Percentiles rank a stretch among this genome's conserved stretches.
These are phyloP conservation scores for Protobothrops flavoviridis DNA, from an alignment of 2,113 vertebrate genomes.

Conservation along the genomic window DNA sequence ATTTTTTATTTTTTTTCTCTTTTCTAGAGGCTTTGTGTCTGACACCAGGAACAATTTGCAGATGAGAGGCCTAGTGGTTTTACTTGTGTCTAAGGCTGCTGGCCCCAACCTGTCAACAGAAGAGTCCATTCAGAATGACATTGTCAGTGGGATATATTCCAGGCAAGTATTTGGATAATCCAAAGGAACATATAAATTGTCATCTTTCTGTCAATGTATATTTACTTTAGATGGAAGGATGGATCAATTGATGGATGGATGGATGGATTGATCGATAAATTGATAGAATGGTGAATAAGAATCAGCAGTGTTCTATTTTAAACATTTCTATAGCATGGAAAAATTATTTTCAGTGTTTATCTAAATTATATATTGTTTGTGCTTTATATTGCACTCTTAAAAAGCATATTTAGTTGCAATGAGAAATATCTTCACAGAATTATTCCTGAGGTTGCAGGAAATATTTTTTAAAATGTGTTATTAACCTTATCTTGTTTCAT, in stretches of 20 bases:
- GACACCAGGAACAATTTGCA: conserved; percentile 90
- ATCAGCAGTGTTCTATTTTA: not conserved
- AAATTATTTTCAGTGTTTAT: conserved; percentile 1
- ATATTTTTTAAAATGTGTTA: not conserved
- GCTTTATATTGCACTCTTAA: not conserved
- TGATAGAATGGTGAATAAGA: not conserved
- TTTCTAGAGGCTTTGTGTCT: conserved; percentile 83
- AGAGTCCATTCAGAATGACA: conserved; percentile 76
- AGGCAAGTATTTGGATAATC: conserved; percentile 74
- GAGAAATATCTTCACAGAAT: conserved; percentile 51
- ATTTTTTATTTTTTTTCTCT: not conserved
- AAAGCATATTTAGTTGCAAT: conserved; percentile 52
- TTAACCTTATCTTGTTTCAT: not conserved
- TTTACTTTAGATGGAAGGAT: not conserved
- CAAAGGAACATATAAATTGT: not conserved
- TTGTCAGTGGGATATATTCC: conserved; percentile 95
- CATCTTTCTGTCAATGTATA: not conserved
- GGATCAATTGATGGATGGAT: not conserved
- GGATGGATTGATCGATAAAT: not conserved
- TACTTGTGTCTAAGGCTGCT: conserved; percentile 94
- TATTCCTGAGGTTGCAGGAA: conserved; percentile 49
- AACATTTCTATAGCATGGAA: conserved; percentile 18
- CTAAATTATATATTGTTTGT: not conserved
- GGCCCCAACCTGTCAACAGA: conserved; percentile 75
- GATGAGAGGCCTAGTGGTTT: conserved; percentile 87